Evolutionary conservation across 2,113 vertebrate species (phyloP).

Genomic region (Hyla sarda): DNA sequence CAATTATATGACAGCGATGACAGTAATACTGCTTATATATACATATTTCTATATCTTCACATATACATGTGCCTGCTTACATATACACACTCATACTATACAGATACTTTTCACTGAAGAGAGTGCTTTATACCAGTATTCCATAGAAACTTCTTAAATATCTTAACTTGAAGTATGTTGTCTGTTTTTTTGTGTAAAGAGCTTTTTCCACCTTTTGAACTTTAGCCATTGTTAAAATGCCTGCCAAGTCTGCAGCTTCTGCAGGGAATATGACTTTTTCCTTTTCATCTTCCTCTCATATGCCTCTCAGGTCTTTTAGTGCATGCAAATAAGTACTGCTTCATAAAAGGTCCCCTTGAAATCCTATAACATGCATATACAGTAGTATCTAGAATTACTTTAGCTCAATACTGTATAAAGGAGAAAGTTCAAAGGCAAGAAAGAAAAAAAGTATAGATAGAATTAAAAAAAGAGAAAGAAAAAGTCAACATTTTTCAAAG

Average conservation of each 20-base stretch:
- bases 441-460: background rate
- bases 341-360: slow-evolving; percentile 55
- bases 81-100: background rate
- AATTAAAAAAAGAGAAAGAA: background rate
- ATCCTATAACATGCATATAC: slow-evolving; percentile 55
- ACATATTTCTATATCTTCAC: too few species aligned
- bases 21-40: too few species aligned
- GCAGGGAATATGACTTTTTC: slow-evolving; percentile 48
- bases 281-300: too few species aligned
- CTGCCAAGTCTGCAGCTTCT: slow-evolving; percentile 48
- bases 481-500: background rate
- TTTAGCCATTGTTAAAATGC: slow-evolving; percentile 57
- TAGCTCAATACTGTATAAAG: slow-evolving; percentile 38
- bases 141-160: slow-evolving; percentile 21
- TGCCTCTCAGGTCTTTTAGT: slow-evolving; percentile 49
- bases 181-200: slow-evolving; percentile 50
- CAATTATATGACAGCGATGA: too few species aligned
- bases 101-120: background rate
- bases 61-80: too few species aligned
- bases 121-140: slow-evolving; percentile 32
- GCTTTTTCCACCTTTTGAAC: slow-evolving; percentile 53
- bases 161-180: slow-evolving; percentile 42
- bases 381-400: slow-evolving; percentile 43
- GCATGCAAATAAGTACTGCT: slow-evolving; percentile 56
- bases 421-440: slow-evolving; percentile 49